Base-by-base conservation (phyloP, 1,140 invertebrate genomes). In the Holotrichia oblita region DNA sequence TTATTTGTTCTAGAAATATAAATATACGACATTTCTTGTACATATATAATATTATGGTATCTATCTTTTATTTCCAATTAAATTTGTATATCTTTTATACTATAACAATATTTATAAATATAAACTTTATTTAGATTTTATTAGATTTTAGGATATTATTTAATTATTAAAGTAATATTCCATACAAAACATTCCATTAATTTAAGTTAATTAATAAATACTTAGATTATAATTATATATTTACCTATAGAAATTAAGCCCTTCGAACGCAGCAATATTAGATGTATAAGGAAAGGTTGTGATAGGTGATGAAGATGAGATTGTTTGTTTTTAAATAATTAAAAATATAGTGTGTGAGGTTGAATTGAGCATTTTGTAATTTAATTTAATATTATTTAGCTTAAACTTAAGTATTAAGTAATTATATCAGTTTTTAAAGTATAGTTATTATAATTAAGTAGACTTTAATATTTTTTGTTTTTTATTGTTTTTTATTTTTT, bases 181-280 rank as follows among this genome's bases (percentile, higher is more conserved):
- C 78, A 78, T 79, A 81, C 78, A 22, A 9, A 59, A 79, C 78
- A 79, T 81, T 81, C 78, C 78, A 81, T 27, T 81, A 78, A 34
- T 34, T 34, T 34, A 34, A 4, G 27, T 64, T 10, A 20, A n/a
- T n/a, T n/a, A n/a, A n/a, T n/a, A n/a, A n/a, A 42, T 74, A n/a
- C 3, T 78, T 76, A 76, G 40, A 22, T 14, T 76, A 27, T 76
- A 44, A n/a, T n/a, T 2, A 0, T 40, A 40, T 55, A 24, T 73
- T 40, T 59, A 27, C 40, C 10, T 8, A n/a, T n/a, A 78, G 34
- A 75, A 80, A 9, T 44, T 44, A 59, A 12, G 79, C 69, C 79
- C 77, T 80, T 78, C 42, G 27, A n/a, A 76, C 10, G 79, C 79
- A 80, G 79, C 79, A 77, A 78, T 73, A 77, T 55, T 77, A 77